Base-by-base conservation (phyloP, 2,888 invertebrate species). In the Phortica okadai region DNA sequence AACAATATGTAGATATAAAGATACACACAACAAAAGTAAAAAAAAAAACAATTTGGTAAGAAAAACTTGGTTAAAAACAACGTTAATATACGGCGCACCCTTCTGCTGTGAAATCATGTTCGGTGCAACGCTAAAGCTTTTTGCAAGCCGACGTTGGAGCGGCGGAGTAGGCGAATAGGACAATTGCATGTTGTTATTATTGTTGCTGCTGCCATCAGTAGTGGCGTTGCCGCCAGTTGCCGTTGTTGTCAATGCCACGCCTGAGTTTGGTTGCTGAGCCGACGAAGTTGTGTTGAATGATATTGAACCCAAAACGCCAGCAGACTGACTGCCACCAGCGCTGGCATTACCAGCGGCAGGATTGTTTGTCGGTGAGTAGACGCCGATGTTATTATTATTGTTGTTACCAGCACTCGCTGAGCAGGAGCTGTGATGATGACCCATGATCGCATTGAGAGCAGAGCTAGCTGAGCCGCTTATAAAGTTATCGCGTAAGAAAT, bases 81-180 rank as follows among this genome's bases (percentile, higher is more conserved):
- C 50, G 50, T 50, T 50, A 50, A 50, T 8, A 11, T 33, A 41
- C n/a, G 41, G 78, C 91, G 90, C 90, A 91, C 91, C 91, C 91
- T 92, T 92, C 85, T 92, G 91, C 82, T 91, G 92, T 77, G 91
- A 89, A 67, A 81, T 93, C 70, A 85, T 78, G 87, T 95, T 94
- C 89, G 96, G 94, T 87, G 96, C 95, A 89, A 96, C 96, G 93
- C 97, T 97, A 94, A 97, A 97, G 92, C 97, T 97, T 93, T 97
- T 97, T 89, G 97, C 96, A 91, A 97, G 94, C 89, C 97, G 95
- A 89, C 97, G 94, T 92, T 96, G 96, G 84, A 96, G 94, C 85
- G 97, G 97, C 88, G 97, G 97, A 86, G 97, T 96, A 81, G 95
- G 95, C 83, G 95, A 94, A 87, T 94, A 94, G 82, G 93, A 94